Evolutionary conservation across 2,888 invertebrate species (phyloP), one percentile per base, ranked within the genome.

Genomic region (Mesoligia furuncula): DNA sequence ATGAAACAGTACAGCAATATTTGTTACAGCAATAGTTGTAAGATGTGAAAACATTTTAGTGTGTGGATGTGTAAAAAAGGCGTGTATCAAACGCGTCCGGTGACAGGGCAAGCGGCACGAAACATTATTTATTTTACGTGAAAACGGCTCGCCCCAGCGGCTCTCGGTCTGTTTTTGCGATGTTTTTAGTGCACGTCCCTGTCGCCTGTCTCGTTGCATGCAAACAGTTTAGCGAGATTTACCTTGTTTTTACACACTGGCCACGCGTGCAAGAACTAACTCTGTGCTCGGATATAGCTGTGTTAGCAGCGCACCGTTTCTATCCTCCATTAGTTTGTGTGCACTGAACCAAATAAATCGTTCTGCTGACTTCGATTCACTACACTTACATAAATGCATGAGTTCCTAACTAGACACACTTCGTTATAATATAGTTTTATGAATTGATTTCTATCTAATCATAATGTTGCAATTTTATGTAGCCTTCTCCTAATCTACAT

Each of bases 61-160:
- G 84, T 85, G 61, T 73, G 84, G 85, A 85, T 86, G 86, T 83
- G 84, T 88, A 90, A 93, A 93, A 93, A 92, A 89, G 85, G 85
- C 85, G 81, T 89, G 90, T 90, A 91, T 91, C 88, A 90, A 87
- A 88, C 91, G 86, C 88, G 85, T 87, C 83, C 88, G 93, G 80
- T 91, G 94, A 94, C 94, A 93, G 91, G 86, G 85, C 81, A 83
- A 85, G 82, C 87, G 92, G 93, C 94, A 93, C 94, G 94, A 90
- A 92, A 92, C 95, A 93, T 95, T 96, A 95, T 96, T 96, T 96
- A 95, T 95, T 96, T 96, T 93, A 94, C 95, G 94, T 92, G 93
- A 90, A 92, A 90, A 89, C 88, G 80, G 87, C 79, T 84, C 73
- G 80, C 82, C 84, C 73, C 83, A 74, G 81, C 84, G 88, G 88